phyloP scores from a whole-genome alignment of 2,888 invertebrate genomes.

The Tanytarsus gracilentus region DNA sequence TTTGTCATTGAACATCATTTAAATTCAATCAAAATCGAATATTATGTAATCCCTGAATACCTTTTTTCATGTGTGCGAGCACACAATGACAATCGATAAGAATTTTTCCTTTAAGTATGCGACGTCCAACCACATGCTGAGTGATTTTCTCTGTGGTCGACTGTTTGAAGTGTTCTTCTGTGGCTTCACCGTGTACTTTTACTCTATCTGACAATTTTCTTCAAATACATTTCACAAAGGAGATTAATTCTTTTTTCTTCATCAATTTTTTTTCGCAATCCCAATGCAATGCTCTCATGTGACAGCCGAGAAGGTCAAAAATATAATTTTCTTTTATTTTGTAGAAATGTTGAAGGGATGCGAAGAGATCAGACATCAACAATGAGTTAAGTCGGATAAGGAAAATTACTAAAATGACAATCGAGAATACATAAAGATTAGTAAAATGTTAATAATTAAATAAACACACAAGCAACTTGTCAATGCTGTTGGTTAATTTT shows the following conservation, averaged over 20 bases:
- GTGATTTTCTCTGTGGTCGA: conserved; percentile 6
- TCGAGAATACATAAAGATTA: too few species aligned
- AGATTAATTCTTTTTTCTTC: too few species aligned
- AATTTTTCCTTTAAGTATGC: background rate
- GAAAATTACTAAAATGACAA: conserved; percentile 25
- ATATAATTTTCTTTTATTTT: background rate
- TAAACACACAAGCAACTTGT: too few species aligned
- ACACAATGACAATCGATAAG: background rate
- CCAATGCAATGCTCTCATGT: too few species aligned
- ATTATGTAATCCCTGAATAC: conserved; percentile 25
- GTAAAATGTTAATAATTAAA: too few species aligned
- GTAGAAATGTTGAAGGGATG: background rate
- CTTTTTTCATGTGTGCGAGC: conserved; percentile 4
- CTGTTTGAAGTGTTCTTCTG: conserved; percentile 24
- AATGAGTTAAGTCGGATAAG: conserved; percentile 21
- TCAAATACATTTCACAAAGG: too few species aligned
- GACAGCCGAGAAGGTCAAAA: background rate
- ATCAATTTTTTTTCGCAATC: too few species aligned
- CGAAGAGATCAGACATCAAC: conserved; percentile 4
- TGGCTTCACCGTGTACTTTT: background rate
- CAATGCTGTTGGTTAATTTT: too few species aligned
- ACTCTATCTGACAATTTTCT: too few species aligned
- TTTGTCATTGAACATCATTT: conserved; percentile 21
- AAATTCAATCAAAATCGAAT: conserved; percentile 26
- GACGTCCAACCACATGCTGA: background rate